Conservation (phyloP, 92 coral and sea anemone species). For the Epizoanthus stellaris region DNA sequence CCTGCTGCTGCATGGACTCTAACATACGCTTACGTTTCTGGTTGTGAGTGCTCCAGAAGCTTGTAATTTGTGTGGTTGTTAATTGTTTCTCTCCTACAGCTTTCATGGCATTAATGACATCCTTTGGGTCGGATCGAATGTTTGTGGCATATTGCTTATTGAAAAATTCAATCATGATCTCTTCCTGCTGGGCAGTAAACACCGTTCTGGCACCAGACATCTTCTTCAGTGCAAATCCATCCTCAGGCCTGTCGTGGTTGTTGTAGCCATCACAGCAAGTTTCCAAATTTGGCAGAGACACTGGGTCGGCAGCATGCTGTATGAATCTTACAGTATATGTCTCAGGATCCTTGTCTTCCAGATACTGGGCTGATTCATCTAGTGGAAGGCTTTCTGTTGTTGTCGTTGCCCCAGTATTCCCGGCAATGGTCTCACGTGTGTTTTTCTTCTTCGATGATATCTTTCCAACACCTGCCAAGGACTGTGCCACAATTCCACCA, state of each 20-base stretch:
- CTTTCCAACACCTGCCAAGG: constrained; percentile 59
- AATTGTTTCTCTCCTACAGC: constrained; percentile 46
- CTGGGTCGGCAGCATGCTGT: not conserved
- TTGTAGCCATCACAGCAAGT: not conserved
- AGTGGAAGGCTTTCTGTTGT: not conserved
- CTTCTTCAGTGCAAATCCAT: constrained; percentile 37
- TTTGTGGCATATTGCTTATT: constrained; percentile 41
- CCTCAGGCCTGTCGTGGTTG: not conserved
- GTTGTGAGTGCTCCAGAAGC: constrained; percentile 66
- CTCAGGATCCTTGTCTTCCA: not conserved
- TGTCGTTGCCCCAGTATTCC: constrained; percentile 41
- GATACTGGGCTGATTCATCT: not conserved
- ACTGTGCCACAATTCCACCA: constrained; percentile 44
- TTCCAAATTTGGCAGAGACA: not conserved
- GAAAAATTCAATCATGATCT: constrained; percentile 51
- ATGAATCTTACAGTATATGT: constrained; percentile 11
- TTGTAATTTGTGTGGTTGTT: constrained; percentile 60
- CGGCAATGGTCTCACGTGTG: constrained; percentile 2
- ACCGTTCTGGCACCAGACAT: constrained; percentile 27
- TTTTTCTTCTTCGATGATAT: constrained; percentile 22
- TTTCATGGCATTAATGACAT: constrained; percentile 47
- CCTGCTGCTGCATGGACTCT: not conserved
- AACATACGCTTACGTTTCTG: constrained; percentile 57
- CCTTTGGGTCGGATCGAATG: constrained; percentile 54
- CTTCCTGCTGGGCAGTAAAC: constrained; percentile 56